Conservation (phyloP, 2,888 invertebrate genomes). For the Zaprionus lineosus region DNA sequence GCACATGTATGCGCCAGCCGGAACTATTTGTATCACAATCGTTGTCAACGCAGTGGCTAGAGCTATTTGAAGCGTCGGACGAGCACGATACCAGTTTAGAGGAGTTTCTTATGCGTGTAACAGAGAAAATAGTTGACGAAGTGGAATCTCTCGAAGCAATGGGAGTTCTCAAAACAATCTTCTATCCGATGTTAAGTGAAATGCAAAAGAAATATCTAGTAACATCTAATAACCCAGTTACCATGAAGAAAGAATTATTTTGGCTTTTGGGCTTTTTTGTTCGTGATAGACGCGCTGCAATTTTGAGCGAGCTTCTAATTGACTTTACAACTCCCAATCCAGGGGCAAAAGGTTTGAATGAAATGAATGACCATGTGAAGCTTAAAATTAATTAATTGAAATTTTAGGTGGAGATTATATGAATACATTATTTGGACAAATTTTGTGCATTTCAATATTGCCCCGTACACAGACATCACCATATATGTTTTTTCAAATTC, state of each 20-base stretch:
- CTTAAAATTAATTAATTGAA: no score
- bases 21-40: slow-evolving; percentile 89
- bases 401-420: slow-evolving; percentile 85
- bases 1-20: slow-evolving; percentile 91
- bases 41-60: slow-evolving; percentile 85
- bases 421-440: slow-evolving; percentile 89
- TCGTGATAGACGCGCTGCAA: slow-evolving; percentile 83
- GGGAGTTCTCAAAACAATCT: slow-evolving; percentile 83
- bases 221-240: slow-evolving; percentile 83
- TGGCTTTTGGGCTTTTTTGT: slow-evolving; percentile 85
- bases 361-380: no score
- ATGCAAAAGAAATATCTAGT: slow-evolving; percentile 83
- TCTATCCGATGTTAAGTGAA: slow-evolving; percentile 84
- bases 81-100: slow-evolving; percentile 55
- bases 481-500: slow-evolving; percentile 90
- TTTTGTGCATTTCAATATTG: slow-evolving; percentile 90
- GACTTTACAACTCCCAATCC: slow-evolving; percentile 86
- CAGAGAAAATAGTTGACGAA: slow-evolving; percentile 65
- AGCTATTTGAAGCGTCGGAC: slow-evolving; percentile 84
- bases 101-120: slow-evolving; percentile 69
- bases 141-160: slow-evolving; percentile 77
- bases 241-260: slow-evolving; percentile 84
- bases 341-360: slow-evolving; percentile 82
- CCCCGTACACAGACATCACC: slow-evolving; percentile 87
- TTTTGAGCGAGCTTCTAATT: slow-evolving; percentile 88